Base-by-base conservation (phyloP, 1,140 invertebrate species). In the Eueides isabella region DNA sequence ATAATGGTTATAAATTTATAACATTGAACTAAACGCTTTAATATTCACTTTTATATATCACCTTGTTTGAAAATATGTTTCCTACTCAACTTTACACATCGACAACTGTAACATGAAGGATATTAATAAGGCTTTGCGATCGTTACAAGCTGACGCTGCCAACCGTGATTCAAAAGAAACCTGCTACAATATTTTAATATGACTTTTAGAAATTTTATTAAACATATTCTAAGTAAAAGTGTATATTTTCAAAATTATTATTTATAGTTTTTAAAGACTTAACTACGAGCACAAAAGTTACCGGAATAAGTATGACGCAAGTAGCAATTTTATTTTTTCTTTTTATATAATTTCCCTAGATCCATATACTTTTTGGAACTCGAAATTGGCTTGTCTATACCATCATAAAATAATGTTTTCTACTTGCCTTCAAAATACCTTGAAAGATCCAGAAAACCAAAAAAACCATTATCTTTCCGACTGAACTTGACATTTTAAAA, bases 41-140 rank as follows among this genome's bases (percentile, higher is more conserved):
- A n/a, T n/a, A n/a, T n/a, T n/a, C n/a, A n/a, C n/a, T n/a, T 55
- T 19, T 23, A 12, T 55, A 85, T 82, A 84, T 78, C 72, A 65
- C 23, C 6, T 30, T 30, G 61, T 61, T 61, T 69, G n/a, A 63
- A 55, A 33, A 63, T 9, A 12, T 23, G 33, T 71, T 74, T 67
- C 72, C 69, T 48, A 64, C 62, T 38, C 26, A 70, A 29, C 29
- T 70, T 48, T 41, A 66, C 62, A 76, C 63, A 73, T 69, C 71
- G 62, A 67, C 67, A 68, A 44, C 67, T 76, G 48, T 41, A 48
- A 69, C 35, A 61, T 64, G 67, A 76, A 68, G 62, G 67, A 73
- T 76, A 76, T 69, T 76, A 72, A 64, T 71, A 76, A 76, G 71
- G 61, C 67, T 44, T 48, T 70, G 67, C 75, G 38, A 73, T 76